These are phyloP conservation scores for Tangara arthus DNA, from an alignment of 2,797 vertebrate genomes.

Conservation along the genomic window DNA sequence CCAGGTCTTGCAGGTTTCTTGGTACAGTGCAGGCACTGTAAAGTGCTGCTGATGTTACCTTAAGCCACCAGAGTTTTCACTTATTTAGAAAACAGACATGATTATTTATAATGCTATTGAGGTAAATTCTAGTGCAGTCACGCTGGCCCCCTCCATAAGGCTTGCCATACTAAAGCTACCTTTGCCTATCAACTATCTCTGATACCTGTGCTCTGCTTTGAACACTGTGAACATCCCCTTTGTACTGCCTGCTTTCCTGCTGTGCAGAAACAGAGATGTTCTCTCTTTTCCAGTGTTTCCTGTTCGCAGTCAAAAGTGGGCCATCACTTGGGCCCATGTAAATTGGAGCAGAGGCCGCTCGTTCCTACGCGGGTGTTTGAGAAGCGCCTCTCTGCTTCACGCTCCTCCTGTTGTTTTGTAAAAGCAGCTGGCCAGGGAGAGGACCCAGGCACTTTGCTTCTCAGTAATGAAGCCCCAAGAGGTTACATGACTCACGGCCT, in stretches of 20 bases:
- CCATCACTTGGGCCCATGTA: rapidly evolving
- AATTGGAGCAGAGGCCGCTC: not conserved
- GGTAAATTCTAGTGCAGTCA: not conserved
- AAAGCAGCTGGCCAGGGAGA: not conserved
- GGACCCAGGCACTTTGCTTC: not conserved
- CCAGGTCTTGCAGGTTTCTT: not conserved
- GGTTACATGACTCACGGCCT: not conserved
- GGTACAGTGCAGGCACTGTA: not conserved
- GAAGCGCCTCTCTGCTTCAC: not conserved
- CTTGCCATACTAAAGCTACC: not conserved
- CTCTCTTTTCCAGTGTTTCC: too few species aligned
- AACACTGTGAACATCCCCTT: not conserved
- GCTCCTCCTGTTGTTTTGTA: not conserved
- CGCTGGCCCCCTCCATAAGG: not conserved
- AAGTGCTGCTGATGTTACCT: not conserved
- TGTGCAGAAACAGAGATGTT: not conserved
- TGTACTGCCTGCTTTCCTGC: not conserved
- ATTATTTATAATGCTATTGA: not conserved
- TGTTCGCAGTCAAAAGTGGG: not conserved
- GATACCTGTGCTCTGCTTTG: not conserved
- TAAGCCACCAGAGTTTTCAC: not conserved
- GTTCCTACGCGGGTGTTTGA: rapidly evolving
- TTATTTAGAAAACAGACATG: not conserved
- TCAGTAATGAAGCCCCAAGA: not conserved
- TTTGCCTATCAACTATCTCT: not conserved